phyloP scores from a whole-genome alignment of 2,113 vertebrate genomes.

The Tretioscincus oriximinensis region DNA sequence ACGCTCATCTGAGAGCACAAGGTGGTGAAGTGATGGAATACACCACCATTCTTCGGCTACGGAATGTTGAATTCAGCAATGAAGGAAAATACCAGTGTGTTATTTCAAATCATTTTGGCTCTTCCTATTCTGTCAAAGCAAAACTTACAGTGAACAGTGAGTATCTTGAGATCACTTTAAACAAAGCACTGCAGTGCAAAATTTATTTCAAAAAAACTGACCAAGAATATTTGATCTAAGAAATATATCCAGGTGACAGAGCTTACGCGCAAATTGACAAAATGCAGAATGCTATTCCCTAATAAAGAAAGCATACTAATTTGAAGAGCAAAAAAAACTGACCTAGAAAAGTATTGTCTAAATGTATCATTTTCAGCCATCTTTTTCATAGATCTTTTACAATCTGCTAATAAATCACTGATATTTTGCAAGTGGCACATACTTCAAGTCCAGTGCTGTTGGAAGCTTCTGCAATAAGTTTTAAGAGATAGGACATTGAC shows the following conservation, averaged over 20 bases:
- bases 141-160: slow-evolving; percentile 95
- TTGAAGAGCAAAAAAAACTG: background rate
- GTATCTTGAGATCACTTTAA: slow-evolving; percentile 57
- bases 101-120: slow-evolving; percentile 98
- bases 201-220: background rate
- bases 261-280: background rate
- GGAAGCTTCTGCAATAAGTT: too few species aligned
- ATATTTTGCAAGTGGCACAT: background rate
- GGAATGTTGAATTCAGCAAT: slow-evolving; percentile 84
- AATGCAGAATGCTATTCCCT: background rate
- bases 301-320: background rate
- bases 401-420: background rate
- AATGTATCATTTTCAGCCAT: background rate
- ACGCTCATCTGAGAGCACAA: slow-evolving; percentile 86
- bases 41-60: slow-evolving; percentile 88
- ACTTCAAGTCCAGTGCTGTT: too few species aligned
- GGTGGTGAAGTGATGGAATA: slow-evolving; percentile 90
- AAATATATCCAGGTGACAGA: background rate
- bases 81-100: slow-evolving; percentile 97
- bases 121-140: slow-evolving; percentile 93
- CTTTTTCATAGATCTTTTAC: background rate
- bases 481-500: too few species aligned
- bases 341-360: background rate
- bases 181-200: background rate
- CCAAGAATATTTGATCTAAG: background rate